Evolutionary conservation across 2,113 vertebrate species (phyloP).

Genomic region (Alces alces): DNA sequence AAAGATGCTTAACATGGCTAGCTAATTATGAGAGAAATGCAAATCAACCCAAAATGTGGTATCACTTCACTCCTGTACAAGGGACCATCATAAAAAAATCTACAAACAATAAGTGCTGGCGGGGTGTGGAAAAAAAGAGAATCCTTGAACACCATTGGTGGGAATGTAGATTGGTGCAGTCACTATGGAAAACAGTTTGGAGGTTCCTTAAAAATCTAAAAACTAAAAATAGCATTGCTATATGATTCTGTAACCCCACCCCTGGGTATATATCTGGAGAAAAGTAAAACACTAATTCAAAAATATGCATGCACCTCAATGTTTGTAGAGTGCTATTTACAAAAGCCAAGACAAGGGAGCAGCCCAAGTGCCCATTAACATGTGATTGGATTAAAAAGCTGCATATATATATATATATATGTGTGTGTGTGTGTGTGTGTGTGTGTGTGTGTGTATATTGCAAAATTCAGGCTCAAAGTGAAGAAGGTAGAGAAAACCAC

Average conservation of each 20-base stretch:
- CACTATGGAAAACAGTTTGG: not conserved
- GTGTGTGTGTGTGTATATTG: too few species aligned
- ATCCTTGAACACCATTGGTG: not conserved
- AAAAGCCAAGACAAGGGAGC: not conserved
- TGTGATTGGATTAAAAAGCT: not conserved
- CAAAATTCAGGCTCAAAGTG: not conserved
- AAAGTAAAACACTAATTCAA: not conserved
- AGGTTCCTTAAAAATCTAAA: not conserved
- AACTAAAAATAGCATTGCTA: not conserved
- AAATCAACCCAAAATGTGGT: not conserved
- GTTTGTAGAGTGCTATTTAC: not conserved
- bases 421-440: too few species aligned
- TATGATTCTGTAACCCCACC: not conserved
- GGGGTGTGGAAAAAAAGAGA: not conserved
- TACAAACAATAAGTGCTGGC: not conserved
- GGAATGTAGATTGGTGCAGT: not conserved
- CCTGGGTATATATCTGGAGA: not conserved
- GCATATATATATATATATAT: not conserved
- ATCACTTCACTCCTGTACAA: not conserved
- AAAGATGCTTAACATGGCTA: not conserved
- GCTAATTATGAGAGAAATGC: not conserved
- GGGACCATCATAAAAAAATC: not conserved
- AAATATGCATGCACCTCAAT: not conserved
- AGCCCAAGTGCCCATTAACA: not conserved
- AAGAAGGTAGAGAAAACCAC: not conserved